Evolutionary conservation across 1,140 invertebrate genomes (phyloP).

Genomic region (Drosophila aff.): DNA sequence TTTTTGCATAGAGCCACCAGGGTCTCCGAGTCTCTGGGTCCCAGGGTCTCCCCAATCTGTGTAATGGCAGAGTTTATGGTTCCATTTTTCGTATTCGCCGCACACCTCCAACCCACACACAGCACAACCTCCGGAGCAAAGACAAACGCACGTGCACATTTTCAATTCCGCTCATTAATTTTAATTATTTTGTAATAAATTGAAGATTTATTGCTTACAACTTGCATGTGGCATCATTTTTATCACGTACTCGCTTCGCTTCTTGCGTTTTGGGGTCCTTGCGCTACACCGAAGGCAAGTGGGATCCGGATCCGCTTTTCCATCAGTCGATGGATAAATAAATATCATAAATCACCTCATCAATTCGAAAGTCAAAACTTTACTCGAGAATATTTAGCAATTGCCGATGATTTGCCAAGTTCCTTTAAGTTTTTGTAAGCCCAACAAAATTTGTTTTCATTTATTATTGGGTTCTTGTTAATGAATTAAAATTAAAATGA

Average conservation of each 20-base stretch:
- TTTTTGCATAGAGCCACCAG: constrained; percentile 39
- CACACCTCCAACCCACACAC: constrained; percentile 14
- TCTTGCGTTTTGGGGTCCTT: background rate
- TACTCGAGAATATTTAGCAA: background rate
- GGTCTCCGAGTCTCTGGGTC: background rate
- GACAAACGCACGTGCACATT: constrained; percentile 69
- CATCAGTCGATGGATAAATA: background rate
- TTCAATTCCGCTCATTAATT: constrained; percentile 82
- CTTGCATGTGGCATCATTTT: constrained; percentile 75
- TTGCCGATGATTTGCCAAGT: background rate
- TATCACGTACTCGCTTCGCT: constrained; percentile 56
- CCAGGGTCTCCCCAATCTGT: constrained; percentile 35
- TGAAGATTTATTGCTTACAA: constrained; percentile 81
- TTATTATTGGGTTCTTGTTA: background rate
- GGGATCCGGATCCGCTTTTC: background rate
- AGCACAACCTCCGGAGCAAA: constrained; percentile 19
- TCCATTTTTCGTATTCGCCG: constrained; percentile 56
- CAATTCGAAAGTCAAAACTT: background rate
- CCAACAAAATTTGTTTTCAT: background rate
- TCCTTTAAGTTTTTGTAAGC: background rate
- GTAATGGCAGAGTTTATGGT: constrained; percentile 65
- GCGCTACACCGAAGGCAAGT: constrained; percentile 3
- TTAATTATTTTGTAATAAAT: constrained; percentile 84
- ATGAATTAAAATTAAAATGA: background rate
- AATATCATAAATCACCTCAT: constrained; percentile 1